Base-by-base conservation (phyloP, 2,888 invertebrate species). In the Lasioglossum calceatum region DNA sequence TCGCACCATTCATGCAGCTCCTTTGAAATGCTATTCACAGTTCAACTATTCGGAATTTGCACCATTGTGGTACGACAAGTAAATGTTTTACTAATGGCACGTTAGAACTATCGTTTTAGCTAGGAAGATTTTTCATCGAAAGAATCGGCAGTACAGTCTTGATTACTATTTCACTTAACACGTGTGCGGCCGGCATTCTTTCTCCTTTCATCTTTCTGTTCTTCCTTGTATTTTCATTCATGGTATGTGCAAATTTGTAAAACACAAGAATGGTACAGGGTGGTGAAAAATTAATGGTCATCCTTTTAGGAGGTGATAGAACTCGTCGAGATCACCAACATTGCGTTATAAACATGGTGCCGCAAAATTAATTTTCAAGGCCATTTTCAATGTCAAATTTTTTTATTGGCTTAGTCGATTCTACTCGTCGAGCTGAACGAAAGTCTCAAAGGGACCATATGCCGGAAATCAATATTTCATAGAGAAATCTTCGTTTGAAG, bases 1-100 rank as follows among this genome's bases (percentile, higher is more conserved):
- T 71, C 27, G 42, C 27, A 32, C 71, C 23, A 71, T 71, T 71
- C 71, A 71, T 39, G 42, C 71, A 12, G 71, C n/a, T 71, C 42
- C 36, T 71, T 39, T 71, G n/a, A 42, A n/a, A 71, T n/a, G 0
- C 39, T 70, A 39, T 70, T 70, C 39, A 70, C 39, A 39, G 39
- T 36, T n/a, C 71, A 71, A 42, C 71, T 71, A 39, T 71, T n/a
- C 12, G 2, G 14, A 42, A 71, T 39, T 4, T 23, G 4, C 71
- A n/a, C 14, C 2, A 71, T 42, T 71, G 5, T 42, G 5, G 14
- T n/a, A 10, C 39, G 7, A 5, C n/a, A 14, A 42, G 71, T 39
- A 4, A 71, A 71, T n/a, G 14, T n/a, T 71, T 71, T 42, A 14
- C 19, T 32, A 7, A 1, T 8, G 8, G 23, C 2, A 14, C 19